Conservation (phyloP, 2,888 invertebrate genomes). For the Plagiodera versicolora region DNA sequence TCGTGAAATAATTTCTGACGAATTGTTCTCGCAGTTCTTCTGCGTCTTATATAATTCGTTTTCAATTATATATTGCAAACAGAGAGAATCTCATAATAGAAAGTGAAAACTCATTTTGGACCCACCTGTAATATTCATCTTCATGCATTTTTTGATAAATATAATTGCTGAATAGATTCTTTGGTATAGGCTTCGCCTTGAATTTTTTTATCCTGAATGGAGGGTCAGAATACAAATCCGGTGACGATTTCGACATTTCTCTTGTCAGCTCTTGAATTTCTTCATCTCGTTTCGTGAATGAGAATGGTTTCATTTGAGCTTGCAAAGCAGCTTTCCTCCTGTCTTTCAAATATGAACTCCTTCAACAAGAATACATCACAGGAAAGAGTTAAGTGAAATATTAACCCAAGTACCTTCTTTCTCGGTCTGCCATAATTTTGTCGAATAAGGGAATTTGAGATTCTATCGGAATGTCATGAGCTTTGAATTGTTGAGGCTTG, state of each 20-base stretch:
- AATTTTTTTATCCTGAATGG: slow-evolving; percentile 61
- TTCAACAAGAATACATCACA: slow-evolving; percentile 42
- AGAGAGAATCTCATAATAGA: too few species aligned
- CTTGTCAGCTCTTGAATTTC: slow-evolving; percentile 54
- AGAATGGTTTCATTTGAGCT: slow-evolving; percentile 68
- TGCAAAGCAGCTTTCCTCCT: slow-evolving; percentile 64
- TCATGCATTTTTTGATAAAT: slow-evolving; percentile 72
- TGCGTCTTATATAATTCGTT: too few species aligned
- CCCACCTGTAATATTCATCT: slow-evolving; percentile 70
- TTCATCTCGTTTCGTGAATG: slow-evolving; percentile 64
- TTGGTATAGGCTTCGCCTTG: slow-evolving; percentile 70
- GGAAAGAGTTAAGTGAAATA: not conserved
- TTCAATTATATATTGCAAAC: too few species aligned
- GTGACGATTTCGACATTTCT: slow-evolving; percentile 51
- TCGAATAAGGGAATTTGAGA: slow-evolving; percentile 72
- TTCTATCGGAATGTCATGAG: slow-evolving; percentile 69
- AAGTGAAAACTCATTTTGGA: too few species aligned
- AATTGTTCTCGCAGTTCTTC: too few species aligned
- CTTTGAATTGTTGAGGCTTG: slow-evolving; percentile 59
- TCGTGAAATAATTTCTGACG: too few species aligned
- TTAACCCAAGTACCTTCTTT: slow-evolving; percentile 61
- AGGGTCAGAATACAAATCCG: slow-evolving; percentile 49
- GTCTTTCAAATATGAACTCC: slow-evolving; percentile 62
- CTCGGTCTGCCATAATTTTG: slow-evolving; percentile 71
- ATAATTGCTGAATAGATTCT: slow-evolving; percentile 70